These are phyloP conservation scores for Drosophila willistoni DNA, from an alignment of 1,140 invertebrate species.

Conservation along the genomic window DNA sequence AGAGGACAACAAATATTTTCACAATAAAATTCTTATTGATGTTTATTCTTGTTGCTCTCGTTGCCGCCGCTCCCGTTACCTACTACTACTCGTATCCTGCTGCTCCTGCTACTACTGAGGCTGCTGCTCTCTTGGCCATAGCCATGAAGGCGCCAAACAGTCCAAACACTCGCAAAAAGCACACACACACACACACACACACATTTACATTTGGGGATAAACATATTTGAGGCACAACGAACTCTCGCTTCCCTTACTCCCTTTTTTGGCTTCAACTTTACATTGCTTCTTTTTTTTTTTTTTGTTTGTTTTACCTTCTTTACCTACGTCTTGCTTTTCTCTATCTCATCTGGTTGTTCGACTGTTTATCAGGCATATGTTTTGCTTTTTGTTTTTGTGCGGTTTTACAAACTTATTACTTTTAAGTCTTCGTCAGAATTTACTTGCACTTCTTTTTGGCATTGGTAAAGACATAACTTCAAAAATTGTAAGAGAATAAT, in stretches of 20 bases:
- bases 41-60: slow-evolving; percentile 52
- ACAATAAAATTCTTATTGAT: slow-evolving; percentile 69
- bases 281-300: background rate
- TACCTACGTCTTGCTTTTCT: no score
- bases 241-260: background rate
- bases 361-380: no score
- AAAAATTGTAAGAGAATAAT: background rate
- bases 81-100: slow-evolving; percentile 5
- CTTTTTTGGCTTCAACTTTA: no score
- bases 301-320: no score
- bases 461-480: background rate
- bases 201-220: background rate
- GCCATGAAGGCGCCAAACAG: slow-evolving; percentile 51
- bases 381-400: no score
- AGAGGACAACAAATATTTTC: slow-evolving; percentile 53
- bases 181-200: background rate
- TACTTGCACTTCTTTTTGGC: no score
- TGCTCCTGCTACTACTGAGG: slow-evolving; percentile 30
- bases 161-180: slow-evolving; percentile 25
- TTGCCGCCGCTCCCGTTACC: background rate
- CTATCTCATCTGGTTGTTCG: no score
- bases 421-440: no score
- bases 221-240: background rate
- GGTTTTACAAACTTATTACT: no score
- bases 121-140: slow-evolving; percentile 38